Percentiles rank a stretch among this genome's conserved stretches.
Evolutionary conservation across 53 echinoderm and acorn worm genomes (phyloP).

Genomic region (Holothuria scabra): DNA sequence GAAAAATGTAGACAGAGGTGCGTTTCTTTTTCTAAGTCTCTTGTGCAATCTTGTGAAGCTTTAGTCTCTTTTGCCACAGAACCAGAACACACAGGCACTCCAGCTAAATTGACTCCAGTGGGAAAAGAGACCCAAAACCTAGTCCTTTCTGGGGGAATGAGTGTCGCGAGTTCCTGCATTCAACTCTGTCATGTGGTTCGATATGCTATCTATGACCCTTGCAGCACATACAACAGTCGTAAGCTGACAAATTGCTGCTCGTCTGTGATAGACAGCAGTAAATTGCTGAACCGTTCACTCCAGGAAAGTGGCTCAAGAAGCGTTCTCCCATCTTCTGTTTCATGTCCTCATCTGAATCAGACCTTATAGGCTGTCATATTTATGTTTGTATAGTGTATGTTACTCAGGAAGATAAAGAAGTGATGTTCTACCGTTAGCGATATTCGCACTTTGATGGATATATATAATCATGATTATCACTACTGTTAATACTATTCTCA

Average conservation of each 20-base stretch:
- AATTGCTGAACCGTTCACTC: slow-evolving; percentile 81
- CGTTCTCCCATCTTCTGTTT: slow-evolving; percentile 77
- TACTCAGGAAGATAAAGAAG: slow-evolving; percentile 34
- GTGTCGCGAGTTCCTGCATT: slow-evolving; percentile 92
- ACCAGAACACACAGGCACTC: slow-evolving; percentile 82
- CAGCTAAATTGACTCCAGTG: slow-evolving; percentile 71
- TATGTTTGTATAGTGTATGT: background rate
- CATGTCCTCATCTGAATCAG: slow-evolving; percentile 68
- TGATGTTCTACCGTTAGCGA: no score
- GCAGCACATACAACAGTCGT: slow-evolving; percentile 71
- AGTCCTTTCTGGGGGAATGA: slow-evolving; percentile 93
- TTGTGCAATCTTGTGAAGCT: slow-evolving; percentile 93
- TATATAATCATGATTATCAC: no score
- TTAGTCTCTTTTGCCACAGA: slow-evolving; percentile 96
- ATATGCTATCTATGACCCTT: slow-evolving; percentile 70
- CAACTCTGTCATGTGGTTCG: slow-evolving; percentile 76
- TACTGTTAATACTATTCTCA: no score
- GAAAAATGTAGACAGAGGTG: slow-evolving; percentile 81
- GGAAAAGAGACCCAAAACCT: slow-evolving; percentile 84
- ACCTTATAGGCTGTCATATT: slow-evolving; percentile 23
- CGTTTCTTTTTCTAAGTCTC: slow-evolving; percentile 85
- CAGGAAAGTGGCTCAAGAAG: slow-evolving; percentile 86
- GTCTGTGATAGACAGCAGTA: slow-evolving; percentile 84
- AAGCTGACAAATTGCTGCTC: slow-evolving; percentile 73
- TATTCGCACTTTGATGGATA: no score